Conservation (phyloP, 2,113 vertebrate genomes). For the Rhinolophus ferrumequinum region DNA sequence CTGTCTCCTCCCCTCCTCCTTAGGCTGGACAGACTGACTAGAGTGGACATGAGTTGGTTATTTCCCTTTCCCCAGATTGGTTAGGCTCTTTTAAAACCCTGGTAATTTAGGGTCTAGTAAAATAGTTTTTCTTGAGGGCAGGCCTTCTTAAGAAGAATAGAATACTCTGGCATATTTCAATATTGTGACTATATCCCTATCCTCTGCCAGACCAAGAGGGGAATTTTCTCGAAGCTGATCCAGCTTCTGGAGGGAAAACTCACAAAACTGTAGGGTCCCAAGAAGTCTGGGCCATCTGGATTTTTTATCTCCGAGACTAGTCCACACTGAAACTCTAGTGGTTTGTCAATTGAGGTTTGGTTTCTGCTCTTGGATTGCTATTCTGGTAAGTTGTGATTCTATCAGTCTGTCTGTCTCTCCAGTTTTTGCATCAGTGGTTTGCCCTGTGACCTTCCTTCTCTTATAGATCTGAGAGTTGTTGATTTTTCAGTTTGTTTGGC, state of each 20-base stretch:
- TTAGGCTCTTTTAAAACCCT: background rate
- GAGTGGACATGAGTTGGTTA: too few relatives aligned
- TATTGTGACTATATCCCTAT: background rate
- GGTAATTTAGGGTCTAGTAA: background rate
- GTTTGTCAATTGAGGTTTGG: background rate
- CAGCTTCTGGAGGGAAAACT: background rate
- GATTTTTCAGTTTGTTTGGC: background rate
- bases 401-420: too few relatives aligned
- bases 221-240: background rate
- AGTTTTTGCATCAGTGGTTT: background rate
- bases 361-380: background rate
- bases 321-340: background rate
- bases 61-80: background rate
- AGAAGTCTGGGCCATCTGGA: background rate
- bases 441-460: background rate
- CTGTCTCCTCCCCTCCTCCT: background rate
- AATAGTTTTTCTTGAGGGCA: background rate
- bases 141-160: background rate
- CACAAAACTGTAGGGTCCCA: rapidly evolving
- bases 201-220: background rate
- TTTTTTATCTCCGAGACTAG: background rate
- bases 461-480: background rate
- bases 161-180: background rate
- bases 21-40: background rate
- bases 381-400: background rate